These are phyloP conservation scores for Morelia viridis DNA, from an alignment of 2,797 vertebrate genomes.

Conservation along the genomic window DNA sequence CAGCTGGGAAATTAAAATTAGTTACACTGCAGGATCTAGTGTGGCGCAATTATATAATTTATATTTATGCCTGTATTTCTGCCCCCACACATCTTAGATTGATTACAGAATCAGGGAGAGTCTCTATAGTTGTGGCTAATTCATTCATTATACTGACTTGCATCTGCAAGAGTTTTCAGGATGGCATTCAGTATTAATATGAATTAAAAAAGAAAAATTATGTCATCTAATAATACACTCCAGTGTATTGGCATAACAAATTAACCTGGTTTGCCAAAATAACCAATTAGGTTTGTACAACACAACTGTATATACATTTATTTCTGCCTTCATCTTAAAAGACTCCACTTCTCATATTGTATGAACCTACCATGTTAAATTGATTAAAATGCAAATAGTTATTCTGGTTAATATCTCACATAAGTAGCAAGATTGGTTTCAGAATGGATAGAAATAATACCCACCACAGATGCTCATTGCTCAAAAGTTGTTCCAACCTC, in stretches of 20 bases:
- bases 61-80: not conserved
- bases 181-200: not conserved
- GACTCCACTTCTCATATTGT: too few relatives aligned
- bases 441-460: not conserved
- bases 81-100: not conserved
- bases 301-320: not conserved
- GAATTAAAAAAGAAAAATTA: conserved; percentile 2
- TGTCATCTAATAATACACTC: not conserved
- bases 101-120: not conserved
- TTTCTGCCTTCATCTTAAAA: not conserved
- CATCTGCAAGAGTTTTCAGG: not conserved
- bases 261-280: not conserved
- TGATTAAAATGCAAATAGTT: not conserved
- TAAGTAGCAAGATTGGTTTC: not conserved
- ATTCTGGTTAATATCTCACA: not conserved
- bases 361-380: too few relatives aligned
- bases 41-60: not conserved
- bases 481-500: not conserved
- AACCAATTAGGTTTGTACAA: not conserved
- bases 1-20: not conserved
- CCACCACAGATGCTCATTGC: not conserved
- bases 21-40: not conserved
- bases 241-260: not conserved
- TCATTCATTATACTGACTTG: not conserved
- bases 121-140: not conserved